Evolutionary conservation across 2,797 vertebrate species (phyloP).

Genomic region (Thaleichthys pacificus): DNA sequence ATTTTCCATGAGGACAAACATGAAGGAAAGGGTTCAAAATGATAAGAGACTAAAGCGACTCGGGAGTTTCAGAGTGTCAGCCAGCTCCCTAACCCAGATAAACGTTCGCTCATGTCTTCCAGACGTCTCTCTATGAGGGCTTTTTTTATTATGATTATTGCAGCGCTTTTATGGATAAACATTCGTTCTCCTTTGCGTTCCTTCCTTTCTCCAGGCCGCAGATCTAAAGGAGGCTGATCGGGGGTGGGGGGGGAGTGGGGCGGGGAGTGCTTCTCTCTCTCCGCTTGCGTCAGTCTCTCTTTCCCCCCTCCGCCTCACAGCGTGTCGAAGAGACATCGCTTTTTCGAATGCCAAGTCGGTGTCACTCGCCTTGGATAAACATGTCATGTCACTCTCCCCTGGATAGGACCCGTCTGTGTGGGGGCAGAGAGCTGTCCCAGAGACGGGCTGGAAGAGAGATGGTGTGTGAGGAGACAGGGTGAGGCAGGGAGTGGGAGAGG

Average conservation of each 20-base stretch:
- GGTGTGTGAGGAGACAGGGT: slow-evolving; percentile 12
- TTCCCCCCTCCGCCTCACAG: slow-evolving; percentile 6
- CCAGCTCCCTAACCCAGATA: slow-evolving; percentile 58
- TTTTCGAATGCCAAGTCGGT: slow-evolving; percentile 25
- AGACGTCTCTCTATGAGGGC: slow-evolving; percentile 46
- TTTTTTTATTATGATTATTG: slow-evolving; percentile 51
- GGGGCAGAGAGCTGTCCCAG: not conserved
- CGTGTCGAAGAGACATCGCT: slow-evolving; percentile 29
- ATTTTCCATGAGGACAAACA: slow-evolving; percentile 40
- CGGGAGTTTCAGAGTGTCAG: slow-evolving; percentile 43
- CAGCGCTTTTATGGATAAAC: slow-evolving; percentile 46
- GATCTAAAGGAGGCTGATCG: slow-evolving; percentile 38
- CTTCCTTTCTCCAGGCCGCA: slow-evolving; percentile 24
- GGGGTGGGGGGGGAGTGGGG: too few species aligned
- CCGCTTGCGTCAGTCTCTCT: slow-evolving; percentile 2
- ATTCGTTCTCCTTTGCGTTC: slow-evolving; percentile 45
- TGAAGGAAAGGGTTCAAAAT: slow-evolving; percentile 13
- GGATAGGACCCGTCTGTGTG: slow-evolving; percentile 8
- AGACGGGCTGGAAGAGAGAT: slow-evolving; percentile 8
- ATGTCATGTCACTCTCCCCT: slow-evolving; percentile 25
- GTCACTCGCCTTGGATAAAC: slow-evolving; percentile 28
- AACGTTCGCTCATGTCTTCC: slow-evolving; percentile 64
- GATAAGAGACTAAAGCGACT: not conserved
- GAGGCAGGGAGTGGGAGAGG: not conserved
- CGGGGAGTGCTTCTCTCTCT: slow-evolving; percentile 14